These are phyloP conservation scores for Stichodactyla mertensii DNA, from an alignment of 64 coral and sea anemone species.

Conservation along the genomic window DNA sequence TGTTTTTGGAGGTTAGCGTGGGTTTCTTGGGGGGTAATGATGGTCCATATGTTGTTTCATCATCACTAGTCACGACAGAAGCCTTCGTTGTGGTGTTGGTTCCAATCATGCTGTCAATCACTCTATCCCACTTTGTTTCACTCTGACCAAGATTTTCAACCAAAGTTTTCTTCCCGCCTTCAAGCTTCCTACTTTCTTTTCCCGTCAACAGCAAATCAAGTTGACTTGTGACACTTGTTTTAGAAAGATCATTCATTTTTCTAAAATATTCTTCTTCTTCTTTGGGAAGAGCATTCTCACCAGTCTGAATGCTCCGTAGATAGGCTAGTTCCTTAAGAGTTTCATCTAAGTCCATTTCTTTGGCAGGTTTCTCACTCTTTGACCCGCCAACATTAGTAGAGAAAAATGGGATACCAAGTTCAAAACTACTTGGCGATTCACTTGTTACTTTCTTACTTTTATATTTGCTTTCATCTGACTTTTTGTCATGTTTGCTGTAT, in stretches of 20 bases:
- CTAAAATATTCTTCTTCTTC: constrained; percentile 30
- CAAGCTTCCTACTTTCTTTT: neutral
- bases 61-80: neutral
- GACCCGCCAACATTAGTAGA: neutral
- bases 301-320: constrained; percentile 25
- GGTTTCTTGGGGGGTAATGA: constrained; percentile 7
- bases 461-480: neutral
- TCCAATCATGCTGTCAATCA: constrained; percentile 9
- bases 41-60: constrained; percentile 8
- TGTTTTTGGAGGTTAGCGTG: neutral
- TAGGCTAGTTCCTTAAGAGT: constrained; percentile 15
- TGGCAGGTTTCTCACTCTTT: neutral
- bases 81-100: neutral
- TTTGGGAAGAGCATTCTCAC: constrained; percentile 8
- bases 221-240: neutral
- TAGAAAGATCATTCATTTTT: constrained; percentile 24
- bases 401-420: constrained; percentile 23
- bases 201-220: neutral
- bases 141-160: neutral
- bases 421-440: neutral
- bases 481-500: neutral
- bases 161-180: neutral
- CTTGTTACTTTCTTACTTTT: neutral
- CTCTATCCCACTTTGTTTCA: constrained; percentile 13
- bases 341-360: neutral